Base-by-base conservation (phyloP, 2,113 vertebrate species). In the Zapus hudsonius region DNA sequence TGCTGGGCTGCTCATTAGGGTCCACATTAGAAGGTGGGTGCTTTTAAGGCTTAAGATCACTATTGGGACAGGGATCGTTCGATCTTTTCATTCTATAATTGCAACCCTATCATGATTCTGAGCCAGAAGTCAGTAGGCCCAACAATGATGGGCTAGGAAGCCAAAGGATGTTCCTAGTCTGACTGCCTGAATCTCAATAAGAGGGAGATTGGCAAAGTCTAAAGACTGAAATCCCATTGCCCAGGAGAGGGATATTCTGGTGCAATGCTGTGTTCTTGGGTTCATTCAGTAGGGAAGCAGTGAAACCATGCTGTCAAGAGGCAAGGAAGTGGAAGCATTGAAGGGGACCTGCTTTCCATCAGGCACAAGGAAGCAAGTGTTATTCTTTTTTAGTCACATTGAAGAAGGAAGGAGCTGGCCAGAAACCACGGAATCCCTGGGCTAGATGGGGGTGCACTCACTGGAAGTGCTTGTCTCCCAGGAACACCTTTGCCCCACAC, bases 401-500 rank as follows among this genome's bases (percentile, higher is more conserved):
- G 23, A 66, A 91, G 29, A 83, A 36, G 90, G 25, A 59, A 92
- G 23, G n/a, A 90, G 66, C 17, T 70, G 29, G 74, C 31, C 42
- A 83, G 59, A 94, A 17, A 55, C n/a, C 40, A 72, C 5, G 61
- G 47, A 55, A 63, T 66, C 59, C 75, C 84, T 61, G 36, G 27
- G 67, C 19, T 55, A 38, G 33, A 83, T 2, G 33, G 70, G 74
- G 63, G n/a, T 16, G 70, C 88, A 47, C 20, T 85, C 38, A 90
- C 31, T 33, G 29, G 31, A 93, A 94, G 55, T 76, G 19, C 84
- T 90, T 75, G 44, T 59, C 44, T 94, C 84, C 89, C 91, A 57
- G 22, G 44, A 91, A 92, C n/a, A 93, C 87, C 69, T 96, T 84
- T 36, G 67, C n/a, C 89, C 95, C 94, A 2, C 36, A 2, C 94